Evolutionary conservation across 2,113 vertebrate species (phyloP).

Genomic region (Microtus ochrogaster): DNA sequence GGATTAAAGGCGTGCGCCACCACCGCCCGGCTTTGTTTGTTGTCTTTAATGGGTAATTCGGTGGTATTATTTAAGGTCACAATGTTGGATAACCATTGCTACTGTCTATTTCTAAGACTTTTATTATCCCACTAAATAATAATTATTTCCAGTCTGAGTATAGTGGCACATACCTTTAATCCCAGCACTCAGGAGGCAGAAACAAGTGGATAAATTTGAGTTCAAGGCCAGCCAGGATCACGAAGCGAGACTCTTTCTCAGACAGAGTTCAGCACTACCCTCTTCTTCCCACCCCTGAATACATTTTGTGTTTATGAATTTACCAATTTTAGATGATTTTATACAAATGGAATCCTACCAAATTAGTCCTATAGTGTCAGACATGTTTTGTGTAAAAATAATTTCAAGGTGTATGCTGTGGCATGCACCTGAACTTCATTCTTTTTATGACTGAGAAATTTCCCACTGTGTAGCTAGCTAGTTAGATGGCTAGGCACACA

Average conservation of each 20-base stretch:
- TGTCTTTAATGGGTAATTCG: not conserved
- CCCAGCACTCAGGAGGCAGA: not conserved
- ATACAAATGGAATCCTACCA: not conserved
- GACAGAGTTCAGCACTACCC: not conserved
- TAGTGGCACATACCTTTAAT: not conserved
- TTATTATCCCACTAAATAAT: constrained; percentile 28
- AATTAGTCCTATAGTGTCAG: constrained; percentile 36
- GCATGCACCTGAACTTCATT: not conserved
- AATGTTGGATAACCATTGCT: not conserved
- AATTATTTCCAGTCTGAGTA: not conserved
- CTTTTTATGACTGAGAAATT: not conserved
- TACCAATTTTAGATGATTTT: constrained; percentile 21
- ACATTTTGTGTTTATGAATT: constrained; percentile 5
- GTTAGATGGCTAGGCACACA: not conserved
- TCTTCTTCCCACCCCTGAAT: not conserved
- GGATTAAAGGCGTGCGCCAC: no score
- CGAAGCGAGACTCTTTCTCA: not conserved
- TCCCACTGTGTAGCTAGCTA: not conserved
- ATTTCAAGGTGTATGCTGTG: constrained; percentile 5
- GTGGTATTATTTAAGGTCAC: constrained; percentile 32
- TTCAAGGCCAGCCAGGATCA: not conserved
- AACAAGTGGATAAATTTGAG: not conserved
- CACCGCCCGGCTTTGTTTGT: not conserved
- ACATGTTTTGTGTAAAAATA: constrained; percentile 24
- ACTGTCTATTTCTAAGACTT: constrained; percentile 49